Evolutionary conservation across 2,797 vertebrate species (phyloP).

Genomic region (Gallinago nigripennis): DNA sequence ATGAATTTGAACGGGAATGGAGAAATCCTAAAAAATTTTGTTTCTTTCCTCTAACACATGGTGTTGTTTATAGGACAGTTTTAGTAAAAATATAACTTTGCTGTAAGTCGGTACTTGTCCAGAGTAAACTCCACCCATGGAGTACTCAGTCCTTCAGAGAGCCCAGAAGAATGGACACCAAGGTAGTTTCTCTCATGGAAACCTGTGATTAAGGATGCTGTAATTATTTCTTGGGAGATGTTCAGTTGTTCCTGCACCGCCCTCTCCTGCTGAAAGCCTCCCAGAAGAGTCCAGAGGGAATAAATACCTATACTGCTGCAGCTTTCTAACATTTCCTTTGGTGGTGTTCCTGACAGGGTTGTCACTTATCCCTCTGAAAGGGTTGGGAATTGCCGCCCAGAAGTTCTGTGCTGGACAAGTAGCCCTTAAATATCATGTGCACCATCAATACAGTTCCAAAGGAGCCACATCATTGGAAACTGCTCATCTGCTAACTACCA

Average conservation of each 20-base stretch:
- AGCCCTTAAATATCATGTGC: not conserved
- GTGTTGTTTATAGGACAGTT: not conserved
- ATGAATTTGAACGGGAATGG: not conserved
- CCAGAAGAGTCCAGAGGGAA: not conserved
- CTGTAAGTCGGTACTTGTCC: not conserved
- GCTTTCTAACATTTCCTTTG: not conserved
- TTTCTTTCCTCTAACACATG: not conserved
- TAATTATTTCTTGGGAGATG: not conserved
- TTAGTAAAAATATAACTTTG: not conserved
- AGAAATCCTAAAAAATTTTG: not conserved
- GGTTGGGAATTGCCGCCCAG: not conserved
- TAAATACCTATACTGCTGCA: not conserved
- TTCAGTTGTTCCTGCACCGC: not conserved
- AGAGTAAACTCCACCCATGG: not conserved
- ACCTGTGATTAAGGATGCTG: not conserved
- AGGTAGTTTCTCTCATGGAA: not conserved
- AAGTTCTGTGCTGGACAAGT: not conserved
- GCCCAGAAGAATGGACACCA: not conserved
- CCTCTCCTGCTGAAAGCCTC: conserved; percentile 21
- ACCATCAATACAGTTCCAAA: not conserved
- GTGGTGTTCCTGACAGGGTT: not conserved
- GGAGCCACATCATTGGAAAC: not conserved
- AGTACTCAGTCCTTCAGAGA: not conserved
- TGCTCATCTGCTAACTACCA: not conserved
- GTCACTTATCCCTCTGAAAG: not conserved